Conservation (phyloP, 92 coral and sea anemone genomes). For the Epizoanthus stellaris region DNA sequence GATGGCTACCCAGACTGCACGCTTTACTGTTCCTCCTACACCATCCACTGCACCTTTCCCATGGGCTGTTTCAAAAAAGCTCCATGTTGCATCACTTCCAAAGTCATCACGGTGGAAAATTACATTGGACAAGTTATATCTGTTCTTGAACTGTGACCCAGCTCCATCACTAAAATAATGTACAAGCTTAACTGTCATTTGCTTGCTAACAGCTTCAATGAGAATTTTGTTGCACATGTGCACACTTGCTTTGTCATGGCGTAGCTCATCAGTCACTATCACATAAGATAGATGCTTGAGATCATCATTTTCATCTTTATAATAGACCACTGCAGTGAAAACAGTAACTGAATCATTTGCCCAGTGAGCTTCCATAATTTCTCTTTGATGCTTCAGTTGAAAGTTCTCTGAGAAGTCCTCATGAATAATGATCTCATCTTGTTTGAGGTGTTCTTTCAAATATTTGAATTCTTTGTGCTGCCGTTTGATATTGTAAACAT, state of each 20-base stretch:
- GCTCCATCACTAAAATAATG: constrained; percentile 31
- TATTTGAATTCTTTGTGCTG: constrained; percentile 35
- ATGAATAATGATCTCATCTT: constrained; percentile 32
- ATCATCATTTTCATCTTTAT: background rate
- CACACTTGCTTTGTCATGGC: constrained; percentile 35
- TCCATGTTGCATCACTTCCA: constrained; percentile 49
- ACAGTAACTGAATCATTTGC: constrained; percentile 11
- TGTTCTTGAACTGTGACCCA: constrained; percentile 37
- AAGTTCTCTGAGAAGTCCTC: constrained; percentile 47
- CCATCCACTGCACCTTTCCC: constrained; percentile 64
- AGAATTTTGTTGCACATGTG: constrained; percentile 28
- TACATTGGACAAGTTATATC: background rate
- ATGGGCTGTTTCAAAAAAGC: constrained; percentile 58
- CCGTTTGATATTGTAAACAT: constrained; percentile 46
- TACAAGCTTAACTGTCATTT: constrained; percentile 6
- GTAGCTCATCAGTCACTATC: constrained; percentile 22
- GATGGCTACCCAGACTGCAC: constrained; percentile 47
- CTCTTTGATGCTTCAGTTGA: constrained; percentile 41
- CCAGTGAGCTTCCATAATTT: constrained; percentile 41
- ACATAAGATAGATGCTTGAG: constrained; percentile 27
- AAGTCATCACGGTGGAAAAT: constrained; percentile 46
- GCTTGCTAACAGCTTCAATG: constrained; percentile 15
- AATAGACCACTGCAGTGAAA: constrained; percentile 38
- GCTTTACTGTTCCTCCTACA: constrained; percentile 46
- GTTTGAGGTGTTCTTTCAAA: background rate